Evolutionary conservation across 1,140 invertebrate species (phyloP).

Genomic region (Hypothenemus hampei): DNA sequence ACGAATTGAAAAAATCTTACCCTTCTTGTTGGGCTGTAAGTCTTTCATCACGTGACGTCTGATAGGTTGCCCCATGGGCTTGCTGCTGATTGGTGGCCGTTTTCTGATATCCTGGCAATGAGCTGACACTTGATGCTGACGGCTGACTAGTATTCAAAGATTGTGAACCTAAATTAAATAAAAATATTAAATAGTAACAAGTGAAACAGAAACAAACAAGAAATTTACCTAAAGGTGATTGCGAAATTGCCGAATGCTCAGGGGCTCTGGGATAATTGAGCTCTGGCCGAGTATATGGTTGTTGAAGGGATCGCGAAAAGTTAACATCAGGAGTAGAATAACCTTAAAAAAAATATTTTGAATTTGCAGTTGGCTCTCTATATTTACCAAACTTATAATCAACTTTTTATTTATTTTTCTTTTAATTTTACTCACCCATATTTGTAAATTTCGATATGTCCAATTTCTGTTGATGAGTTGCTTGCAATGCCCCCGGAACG

Average conservation of each 20-base stretch:
- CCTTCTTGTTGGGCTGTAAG: conserved; percentile 24
- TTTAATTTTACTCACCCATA: conserved; percentile 38
- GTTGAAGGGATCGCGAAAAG: conserved; percentile 30
- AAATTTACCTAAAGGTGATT: conserved; percentile 18
- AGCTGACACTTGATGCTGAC: conserved; percentile 19
- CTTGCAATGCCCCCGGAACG: neutral
- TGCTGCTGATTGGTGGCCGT: conserved; percentile 19
- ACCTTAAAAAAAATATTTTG: conserved; percentile 7
- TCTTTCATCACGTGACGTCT: conserved; percentile 10
- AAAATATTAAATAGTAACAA: neutral
- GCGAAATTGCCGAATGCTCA: conserved; percentile 22
- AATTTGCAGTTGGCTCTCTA: no score
- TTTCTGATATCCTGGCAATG: conserved; percentile 21
- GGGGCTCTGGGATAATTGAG: conserved; percentile 29
- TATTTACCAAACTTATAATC: no score
- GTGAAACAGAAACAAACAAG: neutral
- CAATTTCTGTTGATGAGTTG: conserved; percentile 31
- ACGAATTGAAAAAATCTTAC: no score
- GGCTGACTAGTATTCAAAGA: conserved; percentile 4
- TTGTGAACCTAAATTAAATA: conserved; percentile 7
- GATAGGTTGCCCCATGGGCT: conserved; percentile 10
- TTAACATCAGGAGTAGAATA: conserved; percentile 36
- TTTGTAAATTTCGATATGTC: conserved; percentile 42
- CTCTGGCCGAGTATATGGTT: conserved; percentile 31
- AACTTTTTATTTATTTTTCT: no score